Conservation (phyloP, 1,140 invertebrate genomes). For the Meloidogyne floridensis region DNA sequence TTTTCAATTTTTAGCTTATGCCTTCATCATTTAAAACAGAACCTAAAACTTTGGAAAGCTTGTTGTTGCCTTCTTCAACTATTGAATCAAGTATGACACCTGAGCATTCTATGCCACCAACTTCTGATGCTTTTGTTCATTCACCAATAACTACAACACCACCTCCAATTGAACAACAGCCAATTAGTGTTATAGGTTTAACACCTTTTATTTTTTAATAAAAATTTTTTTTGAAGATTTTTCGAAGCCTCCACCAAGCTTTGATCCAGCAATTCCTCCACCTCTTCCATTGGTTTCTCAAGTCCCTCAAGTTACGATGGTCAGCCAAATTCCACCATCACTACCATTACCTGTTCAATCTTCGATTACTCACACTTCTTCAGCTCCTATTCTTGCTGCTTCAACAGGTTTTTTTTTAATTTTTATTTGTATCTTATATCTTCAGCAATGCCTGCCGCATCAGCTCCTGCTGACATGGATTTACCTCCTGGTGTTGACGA, state of each 20-base stretch:
- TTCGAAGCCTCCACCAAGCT: constrained; percentile 38
- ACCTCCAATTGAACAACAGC: constrained; percentile 18
- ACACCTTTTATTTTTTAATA: background rate
- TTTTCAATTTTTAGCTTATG: no score
- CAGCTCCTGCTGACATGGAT: background rate
- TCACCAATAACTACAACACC: constrained; percentile 15
- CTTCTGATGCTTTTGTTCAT: background rate
- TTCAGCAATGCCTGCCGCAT: background rate
- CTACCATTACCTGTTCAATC: background rate
- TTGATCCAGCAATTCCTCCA: constrained; percentile 40
- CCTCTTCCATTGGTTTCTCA: background rate
- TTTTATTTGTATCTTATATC: background rate
- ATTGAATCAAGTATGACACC: no score
- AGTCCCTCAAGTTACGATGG: background rate
- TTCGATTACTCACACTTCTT: background rate
- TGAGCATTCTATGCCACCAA: background rate
- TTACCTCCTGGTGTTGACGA: constrained; percentile 35
- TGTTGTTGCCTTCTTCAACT: no score
- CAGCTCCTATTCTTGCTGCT: background rate
- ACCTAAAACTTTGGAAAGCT: no score
- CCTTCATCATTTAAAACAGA: no score
- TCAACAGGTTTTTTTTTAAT: background rate
- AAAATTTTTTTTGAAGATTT: constrained; percentile 15
- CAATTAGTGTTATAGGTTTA: constrained; percentile 26
- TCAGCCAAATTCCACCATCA: background rate